phyloP scores from a whole-genome alignment of 2,888 invertebrate genomes.

The Coremacera marginata region DNA sequence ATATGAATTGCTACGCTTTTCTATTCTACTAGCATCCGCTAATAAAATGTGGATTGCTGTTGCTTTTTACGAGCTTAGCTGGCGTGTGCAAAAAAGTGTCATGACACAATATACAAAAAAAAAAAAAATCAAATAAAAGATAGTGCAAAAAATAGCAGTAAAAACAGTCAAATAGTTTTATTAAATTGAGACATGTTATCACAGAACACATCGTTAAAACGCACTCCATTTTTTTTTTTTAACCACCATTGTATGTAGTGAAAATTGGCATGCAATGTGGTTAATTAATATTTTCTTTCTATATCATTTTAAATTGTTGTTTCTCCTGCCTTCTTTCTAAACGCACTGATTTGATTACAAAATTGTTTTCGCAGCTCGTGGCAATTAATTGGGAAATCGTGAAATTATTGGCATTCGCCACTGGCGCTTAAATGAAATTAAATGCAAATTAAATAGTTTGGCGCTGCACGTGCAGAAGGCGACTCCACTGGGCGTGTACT shows the following conservation, averaged over 20 bases:
- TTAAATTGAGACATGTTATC: neutral
- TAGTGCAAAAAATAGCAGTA: neutral
- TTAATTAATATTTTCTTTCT: neutral
- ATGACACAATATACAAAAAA: neutral
- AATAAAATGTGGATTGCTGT: conserved; percentile 9
- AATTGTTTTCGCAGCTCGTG: neutral
- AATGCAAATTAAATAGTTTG: neutral
- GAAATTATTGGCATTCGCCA: neutral
- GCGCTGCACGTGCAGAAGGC: neutral
- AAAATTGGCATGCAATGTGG: neutral
- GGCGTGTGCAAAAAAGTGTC: neutral
- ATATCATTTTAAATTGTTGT: neutral
- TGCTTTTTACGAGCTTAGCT: neutral
- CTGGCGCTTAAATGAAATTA: neutral
- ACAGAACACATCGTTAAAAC: conserved; percentile 9
- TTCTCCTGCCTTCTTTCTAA: neutral
- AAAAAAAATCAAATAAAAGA: neutral
- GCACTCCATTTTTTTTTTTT: no score
- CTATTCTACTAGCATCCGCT: neutral
- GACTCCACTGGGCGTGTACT: no score
- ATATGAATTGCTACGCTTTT: no score
- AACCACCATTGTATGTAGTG: neutral
- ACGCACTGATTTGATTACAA: conserved; percentile 2
- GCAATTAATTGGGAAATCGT: conserved; percentile 19
- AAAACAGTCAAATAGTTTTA: neutral